Percentiles rank a stretch among this genome's conserved stretches.
These are phyloP conservation scores for Orthonychiurus folsomi DNA, from an alignment of 2,888 invertebrate species.

Conservation along the genomic window DNA sequence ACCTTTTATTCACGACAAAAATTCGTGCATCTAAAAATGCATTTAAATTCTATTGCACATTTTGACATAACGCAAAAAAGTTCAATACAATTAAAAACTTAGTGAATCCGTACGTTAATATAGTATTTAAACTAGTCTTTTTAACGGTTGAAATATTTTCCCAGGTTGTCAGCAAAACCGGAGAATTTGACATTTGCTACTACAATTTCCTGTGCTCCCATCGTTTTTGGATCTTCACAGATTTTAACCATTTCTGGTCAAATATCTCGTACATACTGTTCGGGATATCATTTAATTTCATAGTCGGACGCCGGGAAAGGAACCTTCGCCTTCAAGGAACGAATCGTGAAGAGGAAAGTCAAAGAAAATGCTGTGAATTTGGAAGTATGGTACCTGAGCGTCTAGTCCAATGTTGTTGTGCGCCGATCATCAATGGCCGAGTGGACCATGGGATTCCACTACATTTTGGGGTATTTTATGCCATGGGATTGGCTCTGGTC, in stretches of 20 bases:
- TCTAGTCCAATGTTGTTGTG: constrained; percentile 18
- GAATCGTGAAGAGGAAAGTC: neutral
- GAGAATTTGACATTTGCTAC: constrained; percentile 37
- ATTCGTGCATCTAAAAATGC: too few relatives aligned
- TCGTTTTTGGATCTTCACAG: constrained; percentile 23
- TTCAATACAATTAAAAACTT: too few relatives aligned
- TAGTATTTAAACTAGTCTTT: neutral
- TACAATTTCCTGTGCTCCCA: constrained; percentile 37
- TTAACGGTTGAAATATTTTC: constrained; percentile 6
- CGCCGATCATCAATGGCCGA: constrained; percentile 24
- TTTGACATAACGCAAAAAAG: too few relatives aligned
- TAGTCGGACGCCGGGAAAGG: constrained; percentile 28
- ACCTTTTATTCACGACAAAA: too few relatives aligned
- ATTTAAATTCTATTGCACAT: too few relatives aligned
- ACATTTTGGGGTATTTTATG: constrained; percentile 35
- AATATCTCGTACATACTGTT: constrained; percentile 37
- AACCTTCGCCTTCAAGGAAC: constrained; percentile 14
- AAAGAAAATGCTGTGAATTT: neutral
- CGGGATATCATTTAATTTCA: constrained; percentile 28
- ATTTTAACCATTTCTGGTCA: constrained; percentile 39
- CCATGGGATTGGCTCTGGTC: constrained; percentile 31
- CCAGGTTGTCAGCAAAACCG: constrained; percentile 33
- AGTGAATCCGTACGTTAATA: neutral
- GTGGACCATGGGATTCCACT: constrained; percentile 31
- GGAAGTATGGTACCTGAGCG: neutral